Evolutionary conservation across 1,140 invertebrate species (phyloP).

Genomic region (Drosophila bocki): DNA sequence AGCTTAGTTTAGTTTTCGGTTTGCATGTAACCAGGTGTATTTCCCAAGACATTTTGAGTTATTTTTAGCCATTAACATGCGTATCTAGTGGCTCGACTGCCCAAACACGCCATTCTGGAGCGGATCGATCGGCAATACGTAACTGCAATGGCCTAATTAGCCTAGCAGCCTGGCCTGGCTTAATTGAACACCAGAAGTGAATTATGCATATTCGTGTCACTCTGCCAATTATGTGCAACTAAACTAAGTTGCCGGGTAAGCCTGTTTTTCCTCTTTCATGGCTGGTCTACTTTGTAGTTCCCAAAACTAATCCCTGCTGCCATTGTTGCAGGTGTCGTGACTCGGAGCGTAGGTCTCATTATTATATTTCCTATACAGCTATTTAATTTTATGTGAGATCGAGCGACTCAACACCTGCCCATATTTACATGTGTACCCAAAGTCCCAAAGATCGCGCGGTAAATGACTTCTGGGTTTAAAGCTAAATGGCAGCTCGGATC

Average conservation of each 20-base stretch:
- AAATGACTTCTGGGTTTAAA: conserved; percentile 64
- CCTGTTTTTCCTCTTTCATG: conserved; percentile 2
- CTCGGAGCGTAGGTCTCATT: conserved; percentile 29
- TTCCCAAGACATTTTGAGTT: conserved; percentile 32
- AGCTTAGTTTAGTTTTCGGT: background rate
- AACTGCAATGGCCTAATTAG: conserved; percentile 27
- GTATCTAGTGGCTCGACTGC: background rate
- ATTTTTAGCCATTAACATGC: conserved; percentile 37
- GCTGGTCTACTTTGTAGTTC: conserved; percentile 27
- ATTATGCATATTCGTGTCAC: conserved; percentile 25
- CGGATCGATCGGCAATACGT: background rate
- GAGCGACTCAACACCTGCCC: conserved; percentile 20
- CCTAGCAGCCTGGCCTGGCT: background rate
- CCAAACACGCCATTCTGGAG: conserved; percentile 20
- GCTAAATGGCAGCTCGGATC: conserved; percentile 45
- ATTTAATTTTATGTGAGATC: conserved; percentile 49
- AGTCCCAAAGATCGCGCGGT: conserved; percentile 39
- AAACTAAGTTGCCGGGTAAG: conserved; percentile 9
- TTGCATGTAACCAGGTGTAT: conserved; percentile 2
- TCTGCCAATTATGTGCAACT: conserved; percentile 29
- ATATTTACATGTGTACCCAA: conserved; percentile 22
- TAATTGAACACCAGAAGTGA: conserved; percentile 29
- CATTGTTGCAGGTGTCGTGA: conserved; percentile 54
- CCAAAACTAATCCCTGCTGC: conserved; percentile 48
- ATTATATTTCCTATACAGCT: conserved; percentile 31